phyloP scores from a whole-genome alignment of 1,140 invertebrate species.

The Wasmannia auropunctata region DNA sequence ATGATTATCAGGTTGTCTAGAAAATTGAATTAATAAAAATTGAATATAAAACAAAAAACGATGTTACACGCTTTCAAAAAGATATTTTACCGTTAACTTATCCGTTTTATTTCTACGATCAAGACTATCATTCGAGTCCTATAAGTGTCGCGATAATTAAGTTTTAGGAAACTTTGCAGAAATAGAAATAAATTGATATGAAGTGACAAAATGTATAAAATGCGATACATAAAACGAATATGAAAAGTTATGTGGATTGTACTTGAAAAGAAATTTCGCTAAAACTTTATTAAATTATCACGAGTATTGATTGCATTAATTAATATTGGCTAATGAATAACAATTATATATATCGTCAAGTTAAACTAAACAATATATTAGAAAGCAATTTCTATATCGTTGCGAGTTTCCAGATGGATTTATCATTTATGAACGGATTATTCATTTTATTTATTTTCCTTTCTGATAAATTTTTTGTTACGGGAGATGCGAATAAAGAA shows the following conservation, averaged over 20 bases:
- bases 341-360: neutral
- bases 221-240: constrained; percentile 60
- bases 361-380: neutral
- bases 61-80: neutral
- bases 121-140: constrained; percentile 52
- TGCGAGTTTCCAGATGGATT: neutral
- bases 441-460: neutral
- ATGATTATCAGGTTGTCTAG: neutral
- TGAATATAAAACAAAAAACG: neutral
- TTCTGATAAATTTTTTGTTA: constrained; percentile 19
- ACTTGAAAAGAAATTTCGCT: neutral
- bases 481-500: constrained; percentile 65
- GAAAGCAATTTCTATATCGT: neutral
- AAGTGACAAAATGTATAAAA: constrained; percentile 49
- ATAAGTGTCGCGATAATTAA: constrained; percentile 44
- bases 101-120: constrained; percentile 60
- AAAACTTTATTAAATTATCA: neutral
- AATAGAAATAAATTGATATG: constrained; percentile 63
- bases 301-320: neutral
- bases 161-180: constrained; percentile 14
- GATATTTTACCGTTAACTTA: neutral
- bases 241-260: neutral
- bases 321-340: neutral
- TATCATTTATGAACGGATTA: too few relatives aligned
- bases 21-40: constrained; percentile 11